Evolutionary conservation across 2,113 vertebrate genomes (phyloP).

Genomic region (Bothrops jararaca): DNA sequence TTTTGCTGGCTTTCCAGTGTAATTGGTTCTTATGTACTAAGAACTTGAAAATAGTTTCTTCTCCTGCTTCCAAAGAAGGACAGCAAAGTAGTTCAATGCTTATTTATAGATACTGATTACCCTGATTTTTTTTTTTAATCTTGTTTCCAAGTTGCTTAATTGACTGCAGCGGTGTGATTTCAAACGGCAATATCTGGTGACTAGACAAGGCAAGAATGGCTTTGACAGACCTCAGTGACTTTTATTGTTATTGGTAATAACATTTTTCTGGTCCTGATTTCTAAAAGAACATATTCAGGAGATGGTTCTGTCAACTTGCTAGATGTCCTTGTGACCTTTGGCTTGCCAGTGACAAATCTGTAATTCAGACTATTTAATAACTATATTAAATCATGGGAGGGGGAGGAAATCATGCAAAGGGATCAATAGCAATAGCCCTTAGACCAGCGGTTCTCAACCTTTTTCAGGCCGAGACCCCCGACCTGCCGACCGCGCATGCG

Average conservation of each 20-base stretch:
- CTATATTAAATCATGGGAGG: no score
- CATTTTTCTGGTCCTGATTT: neutral
- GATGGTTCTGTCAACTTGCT: neutral
- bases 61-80: neutral
- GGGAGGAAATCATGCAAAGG: neutral
- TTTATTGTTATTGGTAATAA: neutral
- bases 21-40: neutral
- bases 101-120: neutral
- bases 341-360: neutral
- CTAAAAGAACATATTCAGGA: neutral
- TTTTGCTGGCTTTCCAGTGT: neutral
- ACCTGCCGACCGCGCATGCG: no score
- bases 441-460: no score
- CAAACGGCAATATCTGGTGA: neutral
- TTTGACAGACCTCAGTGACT: neutral
- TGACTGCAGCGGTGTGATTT: neutral
- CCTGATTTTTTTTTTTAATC: neutral
- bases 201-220: neutral
- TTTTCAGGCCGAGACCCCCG: no score
- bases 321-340: neutral
- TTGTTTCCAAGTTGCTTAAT: neutral
- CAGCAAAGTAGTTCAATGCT: neutral
- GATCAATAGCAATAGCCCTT: neutral
- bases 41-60: neutral
- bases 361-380: neutral